These are phyloP conservation scores for Buphagus erythrorhynchus DNA, from an alignment of 2,797 vertebrate genomes.

Conservation along the genomic window DNA sequence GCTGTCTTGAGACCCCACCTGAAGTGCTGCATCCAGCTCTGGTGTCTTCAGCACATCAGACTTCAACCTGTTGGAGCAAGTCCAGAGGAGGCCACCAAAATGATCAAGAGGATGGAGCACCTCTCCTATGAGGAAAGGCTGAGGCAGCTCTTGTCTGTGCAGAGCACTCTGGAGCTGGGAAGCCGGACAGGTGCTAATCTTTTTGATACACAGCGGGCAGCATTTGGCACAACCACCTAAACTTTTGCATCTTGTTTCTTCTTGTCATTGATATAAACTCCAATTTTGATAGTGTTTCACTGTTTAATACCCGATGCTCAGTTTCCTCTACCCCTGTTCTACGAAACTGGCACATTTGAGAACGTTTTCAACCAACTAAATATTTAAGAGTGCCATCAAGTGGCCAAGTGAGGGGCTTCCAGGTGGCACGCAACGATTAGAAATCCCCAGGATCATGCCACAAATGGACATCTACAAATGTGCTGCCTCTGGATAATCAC, in stretches of 20 bases:
- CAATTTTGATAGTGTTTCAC: neutral
- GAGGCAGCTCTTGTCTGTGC: neutral
- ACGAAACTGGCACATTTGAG: neutral
- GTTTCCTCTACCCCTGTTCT: neutral
- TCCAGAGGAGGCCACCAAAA: neutral
- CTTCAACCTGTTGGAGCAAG: neutral
- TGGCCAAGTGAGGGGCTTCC: neutral
- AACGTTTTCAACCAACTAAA: neutral
- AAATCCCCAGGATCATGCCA: neutral
- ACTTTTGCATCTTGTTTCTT: neutral
- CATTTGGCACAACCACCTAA: neutral
- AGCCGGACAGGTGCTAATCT: neutral
- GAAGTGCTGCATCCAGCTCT: neutral
- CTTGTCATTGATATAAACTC: neutral
- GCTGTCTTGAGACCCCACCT: neutral
- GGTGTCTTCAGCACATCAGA: neutral
- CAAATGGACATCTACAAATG: neutral
- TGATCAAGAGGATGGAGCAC: neutral
- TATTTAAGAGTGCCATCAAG: slow-evolving; percentile 71
- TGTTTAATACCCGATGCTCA: neutral
- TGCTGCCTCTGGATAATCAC: neutral
- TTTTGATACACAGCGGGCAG: accelerated
- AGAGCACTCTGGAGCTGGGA: neutral
- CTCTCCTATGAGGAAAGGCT: neutral
- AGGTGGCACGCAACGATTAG: accelerated